These are phyloP conservation scores for Diadema setosum DNA, from an alignment of 35 echinoderm and acorn worm genomes.

Conservation along the genomic window DNA sequence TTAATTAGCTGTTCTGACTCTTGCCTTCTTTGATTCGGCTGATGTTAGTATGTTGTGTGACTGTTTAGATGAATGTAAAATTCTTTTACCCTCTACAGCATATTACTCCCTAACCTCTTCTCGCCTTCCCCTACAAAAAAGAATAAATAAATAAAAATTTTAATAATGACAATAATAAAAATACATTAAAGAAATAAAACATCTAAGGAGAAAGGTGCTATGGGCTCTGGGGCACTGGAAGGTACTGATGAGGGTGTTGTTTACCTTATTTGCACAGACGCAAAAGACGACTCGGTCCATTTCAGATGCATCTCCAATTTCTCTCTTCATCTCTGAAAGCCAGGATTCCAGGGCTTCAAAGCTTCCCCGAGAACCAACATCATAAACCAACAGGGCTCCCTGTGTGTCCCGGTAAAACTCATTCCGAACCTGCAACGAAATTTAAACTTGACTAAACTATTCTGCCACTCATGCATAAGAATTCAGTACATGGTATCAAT, in stretches of 20 bases:
- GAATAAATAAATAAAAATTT: too few species aligned
- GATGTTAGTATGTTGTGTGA: too few species aligned
- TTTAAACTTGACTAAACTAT: too few species aligned
- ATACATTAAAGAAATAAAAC: neutral
- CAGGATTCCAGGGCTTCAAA: conserved; percentile 91
- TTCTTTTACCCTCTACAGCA: too few species aligned
- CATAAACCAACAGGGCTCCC: conserved; percentile 85
- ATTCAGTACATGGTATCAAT: too few species aligned
- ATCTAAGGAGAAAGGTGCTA: neutral
- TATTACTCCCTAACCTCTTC: too few species aligned
- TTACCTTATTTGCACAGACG: conserved; percentile 98
- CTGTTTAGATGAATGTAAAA: too few species aligned
- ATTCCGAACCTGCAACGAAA: conserved; percentile 73
- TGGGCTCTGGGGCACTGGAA: neutral
- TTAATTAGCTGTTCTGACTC: too few species aligned
- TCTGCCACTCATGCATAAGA: too few species aligned
- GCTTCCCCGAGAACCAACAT: conserved; percentile 71
- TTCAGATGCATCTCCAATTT: conserved; percentile 68
- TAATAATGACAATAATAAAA: neutral
- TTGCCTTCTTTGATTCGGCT: too few species aligned
- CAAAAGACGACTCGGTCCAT: conserved; percentile 98
- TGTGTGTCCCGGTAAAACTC: conserved; percentile 98
- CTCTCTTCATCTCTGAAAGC: conserved; percentile 92
- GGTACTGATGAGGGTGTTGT: neutral
- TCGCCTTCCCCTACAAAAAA: too few species aligned